Conservation (phyloP, 2,888 invertebrate species). For the Frankliniella fusca region DNA sequence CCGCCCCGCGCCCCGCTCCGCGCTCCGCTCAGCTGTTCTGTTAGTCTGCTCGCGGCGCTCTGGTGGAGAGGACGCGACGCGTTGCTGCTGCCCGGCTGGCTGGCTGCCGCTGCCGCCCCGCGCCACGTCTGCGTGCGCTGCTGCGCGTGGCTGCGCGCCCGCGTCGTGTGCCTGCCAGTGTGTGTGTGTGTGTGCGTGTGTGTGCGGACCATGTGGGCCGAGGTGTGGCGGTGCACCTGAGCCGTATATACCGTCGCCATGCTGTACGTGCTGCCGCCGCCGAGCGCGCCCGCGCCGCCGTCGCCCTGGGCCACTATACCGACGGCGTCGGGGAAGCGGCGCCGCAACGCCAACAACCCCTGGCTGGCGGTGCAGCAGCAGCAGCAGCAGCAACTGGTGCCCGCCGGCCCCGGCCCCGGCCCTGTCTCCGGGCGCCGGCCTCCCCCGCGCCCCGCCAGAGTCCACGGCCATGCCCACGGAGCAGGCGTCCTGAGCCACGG, state of each 20-base stretch:
- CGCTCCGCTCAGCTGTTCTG: not conserved
- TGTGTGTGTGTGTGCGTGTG: not conserved
- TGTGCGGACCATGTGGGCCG: not conserved
- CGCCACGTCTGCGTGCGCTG: not conserved
- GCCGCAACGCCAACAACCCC: constrained; percentile 16
- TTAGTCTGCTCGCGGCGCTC: constrained; percentile 9
- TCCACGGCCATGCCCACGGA: not conserved
- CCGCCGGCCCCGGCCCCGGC: not conserved
- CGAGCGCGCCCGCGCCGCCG: constrained; percentile 16
- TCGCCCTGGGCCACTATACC: constrained; percentile 18
- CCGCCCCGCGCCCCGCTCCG: not conserved
- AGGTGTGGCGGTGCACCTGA: not conserved
- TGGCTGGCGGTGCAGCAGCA: constrained; percentile 20
- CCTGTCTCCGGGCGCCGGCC: not conserved
- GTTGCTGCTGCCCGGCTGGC: not conserved
- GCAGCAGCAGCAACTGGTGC: not conserved
- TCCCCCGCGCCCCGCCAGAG: not conserved
- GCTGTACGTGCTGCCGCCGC: constrained; percentile 11
- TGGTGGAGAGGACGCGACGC: not conserved
- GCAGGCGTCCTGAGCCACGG: not conserved
- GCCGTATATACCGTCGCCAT: not conserved
- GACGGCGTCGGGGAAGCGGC: constrained; percentile 6
- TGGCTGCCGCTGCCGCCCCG: not conserved
- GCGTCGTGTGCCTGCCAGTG: not conserved
- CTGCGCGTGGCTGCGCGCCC: not conserved